These are phyloP conservation scores for Dromaius novaehollandiae DNA, from an alignment of 2,113 vertebrate species.

Conservation along the genomic window DNA sequence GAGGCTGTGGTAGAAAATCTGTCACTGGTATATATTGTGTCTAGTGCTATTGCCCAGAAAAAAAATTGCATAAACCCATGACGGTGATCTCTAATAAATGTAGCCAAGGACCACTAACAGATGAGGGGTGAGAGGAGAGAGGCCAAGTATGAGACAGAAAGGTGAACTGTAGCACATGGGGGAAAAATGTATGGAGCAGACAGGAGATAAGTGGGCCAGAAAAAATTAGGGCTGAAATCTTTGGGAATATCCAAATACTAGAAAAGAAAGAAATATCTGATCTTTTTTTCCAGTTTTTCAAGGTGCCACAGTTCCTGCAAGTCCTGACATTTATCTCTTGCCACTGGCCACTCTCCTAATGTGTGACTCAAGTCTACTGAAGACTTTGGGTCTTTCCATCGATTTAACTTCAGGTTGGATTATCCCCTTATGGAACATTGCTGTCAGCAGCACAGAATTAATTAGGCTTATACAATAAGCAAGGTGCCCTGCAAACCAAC, in stretches of 20 bases:
- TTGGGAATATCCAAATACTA: neutral
- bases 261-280: neutral
- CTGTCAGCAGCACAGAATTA: neutral
- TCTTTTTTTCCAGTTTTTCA: neutral
- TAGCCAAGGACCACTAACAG: neutral
- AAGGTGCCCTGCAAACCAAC: neutral
- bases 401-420: neutral
- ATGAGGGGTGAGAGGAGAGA: too few species aligned
- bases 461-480: neutral
- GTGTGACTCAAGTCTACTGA: too few species aligned
- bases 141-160: neutral
- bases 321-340: neutral
- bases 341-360: neutral
- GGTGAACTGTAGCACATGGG: neutral
- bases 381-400: neutral
- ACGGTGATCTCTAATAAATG: neutral
- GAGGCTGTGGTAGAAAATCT: neutral
- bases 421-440: neutral
- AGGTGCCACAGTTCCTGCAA: neutral
- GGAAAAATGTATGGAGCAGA: too few species aligned
- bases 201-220: neutral
- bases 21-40: rapidly evolving
- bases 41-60: neutral
- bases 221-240: neutral
- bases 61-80: neutral